phyloP scores from a whole-genome alignment of 2,888 invertebrate genomes.

The Drosophila infuscata region DNA sequence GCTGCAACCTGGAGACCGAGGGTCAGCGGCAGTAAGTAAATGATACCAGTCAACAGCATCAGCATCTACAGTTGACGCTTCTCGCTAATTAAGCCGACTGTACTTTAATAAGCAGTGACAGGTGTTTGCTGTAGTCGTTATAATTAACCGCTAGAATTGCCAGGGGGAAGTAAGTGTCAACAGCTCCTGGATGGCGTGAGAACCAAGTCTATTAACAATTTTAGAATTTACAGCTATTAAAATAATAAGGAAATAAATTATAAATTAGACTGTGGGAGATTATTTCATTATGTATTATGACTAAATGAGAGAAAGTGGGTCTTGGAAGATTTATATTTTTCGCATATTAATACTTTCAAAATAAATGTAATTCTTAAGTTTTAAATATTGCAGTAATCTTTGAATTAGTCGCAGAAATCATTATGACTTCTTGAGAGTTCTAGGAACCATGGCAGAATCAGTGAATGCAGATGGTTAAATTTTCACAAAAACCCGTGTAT shows the following conservation, averaged over 20 bases:
- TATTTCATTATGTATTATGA: neutral
- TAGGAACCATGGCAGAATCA: no score
- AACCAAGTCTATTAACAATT: neutral
- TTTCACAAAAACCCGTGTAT: no score
- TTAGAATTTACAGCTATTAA: neutral
- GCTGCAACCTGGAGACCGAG: constrained; percentile 17
- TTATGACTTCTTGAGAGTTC: no score
- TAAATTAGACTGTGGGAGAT: neutral
- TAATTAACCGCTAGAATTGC: constrained; percentile 7
- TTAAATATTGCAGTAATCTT: no score
- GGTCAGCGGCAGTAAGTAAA: constrained; percentile 25
- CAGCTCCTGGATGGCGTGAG: constrained; percentile 17
- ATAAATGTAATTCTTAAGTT: no score
- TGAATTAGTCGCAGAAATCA: no score
- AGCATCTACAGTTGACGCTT: constrained; percentile 32
- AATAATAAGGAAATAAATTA: neutral
- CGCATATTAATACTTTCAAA: neutral
- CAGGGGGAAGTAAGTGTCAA: constrained; percentile 24
- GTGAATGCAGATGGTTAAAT: no score
- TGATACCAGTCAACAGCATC: constrained; percentile 51
- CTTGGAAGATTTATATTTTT: neutral
- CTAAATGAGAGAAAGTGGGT: neutral
- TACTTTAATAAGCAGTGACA: constrained; percentile 55
- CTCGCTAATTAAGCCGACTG: constrained; percentile 57
- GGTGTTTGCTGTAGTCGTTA: constrained; percentile 49